Evolutionary conservation across 2,888 invertebrate genomes (phyloP).

Genomic region (Cephus sareptanus): DNA sequence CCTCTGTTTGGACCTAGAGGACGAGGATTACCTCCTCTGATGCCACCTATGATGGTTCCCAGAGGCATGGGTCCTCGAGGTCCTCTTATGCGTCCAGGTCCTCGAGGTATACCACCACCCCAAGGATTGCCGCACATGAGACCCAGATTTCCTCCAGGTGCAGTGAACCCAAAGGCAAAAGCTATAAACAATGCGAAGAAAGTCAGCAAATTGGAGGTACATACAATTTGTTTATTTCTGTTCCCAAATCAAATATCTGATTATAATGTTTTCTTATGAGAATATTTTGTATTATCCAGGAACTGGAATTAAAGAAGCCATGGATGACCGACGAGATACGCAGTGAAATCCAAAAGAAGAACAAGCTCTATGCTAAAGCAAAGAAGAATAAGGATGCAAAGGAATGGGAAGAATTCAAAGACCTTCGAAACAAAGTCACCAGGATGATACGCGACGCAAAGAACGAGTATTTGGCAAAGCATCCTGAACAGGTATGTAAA

Average conservation of each 20-base stretch:
- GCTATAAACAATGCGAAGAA: slow-evolving; percentile 48
- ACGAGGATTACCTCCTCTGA: slow-evolving; percentile 43
- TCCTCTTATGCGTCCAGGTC: slow-evolving; percentile 41
- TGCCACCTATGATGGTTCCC: slow-evolving; percentile 48
- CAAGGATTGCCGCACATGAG: slow-evolving; percentile 51
- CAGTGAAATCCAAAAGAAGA: slow-evolving; percentile 61
- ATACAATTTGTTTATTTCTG: not conserved
- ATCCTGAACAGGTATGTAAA: slow-evolving; percentile 58
- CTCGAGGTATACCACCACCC: slow-evolving; percentile 44
- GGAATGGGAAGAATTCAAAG: slow-evolving; percentile 64
- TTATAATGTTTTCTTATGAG: not conserved
- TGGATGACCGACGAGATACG: slow-evolving; percentile 65
- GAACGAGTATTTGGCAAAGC: slow-evolving; percentile 60
- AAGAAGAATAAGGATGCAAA: slow-evolving; percentile 61
- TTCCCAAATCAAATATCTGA: not conserved
- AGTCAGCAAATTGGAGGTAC: slow-evolving; percentile 55
- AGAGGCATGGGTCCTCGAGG: slow-evolving; percentile 37
- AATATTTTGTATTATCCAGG: slow-evolving; percentile 36
- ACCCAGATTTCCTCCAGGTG: slow-evolving; percentile 49
- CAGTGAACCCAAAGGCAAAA: slow-evolving; percentile 51
- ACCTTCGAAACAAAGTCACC: slow-evolving; percentile 62
- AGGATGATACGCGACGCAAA: slow-evolving; percentile 63
- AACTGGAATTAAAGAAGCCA: slow-evolving; percentile 60
- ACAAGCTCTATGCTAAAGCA: slow-evolving; percentile 61
- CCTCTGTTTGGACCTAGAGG: slow-evolving; percentile 42